Evolutionary conservation across 2,888 invertebrate species (phyloP).

Genomic region (Dinocampus coccinellae): DNA sequence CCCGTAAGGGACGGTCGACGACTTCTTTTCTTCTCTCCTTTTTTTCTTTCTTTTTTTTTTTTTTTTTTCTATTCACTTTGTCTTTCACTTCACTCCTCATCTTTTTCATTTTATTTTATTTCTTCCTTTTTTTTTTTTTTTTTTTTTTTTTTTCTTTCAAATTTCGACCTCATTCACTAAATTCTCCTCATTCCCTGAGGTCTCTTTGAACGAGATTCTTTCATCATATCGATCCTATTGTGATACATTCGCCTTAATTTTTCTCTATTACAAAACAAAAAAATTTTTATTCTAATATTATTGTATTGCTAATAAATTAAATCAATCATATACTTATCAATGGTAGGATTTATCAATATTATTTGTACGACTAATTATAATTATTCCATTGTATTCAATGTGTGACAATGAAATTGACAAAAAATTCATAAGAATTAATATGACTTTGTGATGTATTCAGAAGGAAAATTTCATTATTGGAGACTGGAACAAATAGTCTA

Average conservation of each 20-base stretch:
- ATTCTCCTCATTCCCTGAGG: too few species aligned
- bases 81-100: too few species aligned
- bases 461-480: constrained; percentile 12
- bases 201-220: neutral
- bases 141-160: too few species aligned
- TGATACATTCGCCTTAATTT: neutral
- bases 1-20: constrained; percentile 13
- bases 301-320: neutral
- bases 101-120: neutral
- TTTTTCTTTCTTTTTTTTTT: neutral
- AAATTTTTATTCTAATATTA: neutral
- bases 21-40: neutral
- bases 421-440: neutral
- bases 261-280: neutral
- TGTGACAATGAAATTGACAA: too few species aligned
- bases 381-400: too few species aligned
- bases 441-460: constrained; percentile 8
- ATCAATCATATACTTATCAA: too few species aligned
- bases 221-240: neutral
- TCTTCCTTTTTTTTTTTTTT: neutral
- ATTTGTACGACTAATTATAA: too few species aligned
- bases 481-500: constrained; percentile 19
- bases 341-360: too few species aligned
- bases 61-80: neutral
- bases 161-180: too few species aligned